These are phyloP conservation scores for Phocides pigmalion DNA, from an alignment of 1,140 invertebrate species.

Conservation along the genomic window DNA sequence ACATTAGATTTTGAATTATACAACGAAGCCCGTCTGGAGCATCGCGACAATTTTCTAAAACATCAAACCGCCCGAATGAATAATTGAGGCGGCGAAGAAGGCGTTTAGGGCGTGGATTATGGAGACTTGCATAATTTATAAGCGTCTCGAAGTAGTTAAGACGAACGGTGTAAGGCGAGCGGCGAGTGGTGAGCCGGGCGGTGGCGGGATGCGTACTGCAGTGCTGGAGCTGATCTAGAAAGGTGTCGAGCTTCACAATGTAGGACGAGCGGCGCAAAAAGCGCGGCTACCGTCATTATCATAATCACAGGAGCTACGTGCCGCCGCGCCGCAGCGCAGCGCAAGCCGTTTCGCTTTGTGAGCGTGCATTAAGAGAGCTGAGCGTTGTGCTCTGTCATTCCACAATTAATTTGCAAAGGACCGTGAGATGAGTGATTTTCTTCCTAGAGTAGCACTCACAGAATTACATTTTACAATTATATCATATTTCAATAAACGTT, in stretches of 20 bases:
- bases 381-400: conserved; percentile 78
- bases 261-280: conserved; percentile 74
- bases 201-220: conserved; percentile 41
- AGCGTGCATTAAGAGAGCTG: conserved; percentile 77
- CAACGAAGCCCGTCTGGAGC: conserved; percentile 63
- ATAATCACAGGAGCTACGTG: conserved; percentile 80
- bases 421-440: conserved; percentile 48
- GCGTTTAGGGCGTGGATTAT: conserved; percentile 80
- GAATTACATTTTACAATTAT: conserved; percentile 14
- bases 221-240: conserved; percentile 57
- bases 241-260: conserved; percentile 70
- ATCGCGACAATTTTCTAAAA: conserved; percentile 80
- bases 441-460: conserved; percentile 17
- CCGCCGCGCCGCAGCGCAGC: conserved; percentile 65
- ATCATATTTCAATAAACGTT: background rate
- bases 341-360: conserved; percentile 79
- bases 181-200: conserved; percentile 34
- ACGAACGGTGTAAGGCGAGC: conserved; percentile 53
- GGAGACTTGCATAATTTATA: conserved; percentile 81
- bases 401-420: conserved; percentile 77
- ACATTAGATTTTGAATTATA: conserved; percentile 65
- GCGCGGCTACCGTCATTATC: conserved; percentile 80
- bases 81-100: conserved; percentile 77
- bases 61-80: conserved; percentile 80
- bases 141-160: conserved; percentile 68